These are phyloP conservation scores for Drosophila ogumai DNA, from an alignment of 1,140 invertebrate species.

Conservation along the genomic window DNA sequence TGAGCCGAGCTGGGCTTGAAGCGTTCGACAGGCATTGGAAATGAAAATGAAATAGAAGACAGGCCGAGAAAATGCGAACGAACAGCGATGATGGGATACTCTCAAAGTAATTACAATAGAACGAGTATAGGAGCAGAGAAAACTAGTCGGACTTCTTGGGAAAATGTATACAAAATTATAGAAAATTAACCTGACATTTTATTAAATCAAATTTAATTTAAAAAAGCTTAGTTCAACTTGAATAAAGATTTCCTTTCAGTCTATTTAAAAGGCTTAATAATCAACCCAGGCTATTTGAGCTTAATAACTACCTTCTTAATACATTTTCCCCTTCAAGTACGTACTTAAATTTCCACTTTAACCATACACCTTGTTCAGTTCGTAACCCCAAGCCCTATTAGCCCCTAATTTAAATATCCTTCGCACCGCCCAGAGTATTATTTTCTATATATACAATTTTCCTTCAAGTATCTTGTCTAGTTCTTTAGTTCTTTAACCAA, in stretches of 20 bases:
- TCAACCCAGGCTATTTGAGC: background rate
- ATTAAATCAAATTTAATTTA: too few relatives aligned
- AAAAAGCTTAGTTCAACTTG: too few relatives aligned
- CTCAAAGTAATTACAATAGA: slow-evolving; percentile 33
- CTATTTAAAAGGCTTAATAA: background rate
- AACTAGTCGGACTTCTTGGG: slow-evolving; percentile 1
- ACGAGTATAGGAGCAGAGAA: background rate
- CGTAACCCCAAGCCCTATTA: background rate
- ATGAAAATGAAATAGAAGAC: slow-evolving; percentile 71
- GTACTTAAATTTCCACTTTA: slow-evolving; percentile 6
- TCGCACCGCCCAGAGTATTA: slow-evolving; percentile 7
- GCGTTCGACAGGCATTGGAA: slow-evolving; percentile 65
- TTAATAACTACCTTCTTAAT: slow-evolving; percentile 1
- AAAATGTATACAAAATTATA: background rate
- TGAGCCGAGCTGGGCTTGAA: slow-evolving; percentile 31
- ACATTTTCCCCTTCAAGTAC: background rate
- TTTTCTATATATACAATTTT: background rate
- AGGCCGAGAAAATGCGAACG: slow-evolving; percentile 29
- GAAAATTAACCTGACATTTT: too few relatives aligned
- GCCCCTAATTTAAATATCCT: slow-evolving; percentile 24
- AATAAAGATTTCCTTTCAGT: background rate
- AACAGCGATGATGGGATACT: slow-evolving; percentile 26
- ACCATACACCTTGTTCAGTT: background rate
- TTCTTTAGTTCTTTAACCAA: background rate
- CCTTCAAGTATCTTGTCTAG: background rate